Evolutionary conservation across 2,888 invertebrate species (phyloP).

Genomic region (Eupithecia abbreviata): DNA sequence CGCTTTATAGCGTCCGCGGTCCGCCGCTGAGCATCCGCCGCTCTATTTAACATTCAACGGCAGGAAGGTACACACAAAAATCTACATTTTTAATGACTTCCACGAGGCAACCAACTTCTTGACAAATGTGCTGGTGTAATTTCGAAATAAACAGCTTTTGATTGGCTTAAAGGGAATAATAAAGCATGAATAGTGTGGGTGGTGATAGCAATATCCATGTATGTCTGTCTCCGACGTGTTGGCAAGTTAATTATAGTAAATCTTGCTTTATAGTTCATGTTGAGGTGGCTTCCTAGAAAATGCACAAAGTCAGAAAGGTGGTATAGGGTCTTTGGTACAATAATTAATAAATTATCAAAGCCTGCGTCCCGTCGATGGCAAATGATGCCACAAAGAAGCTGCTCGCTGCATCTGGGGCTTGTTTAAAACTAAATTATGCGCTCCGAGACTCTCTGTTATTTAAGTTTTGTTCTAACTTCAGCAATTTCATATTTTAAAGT

Average conservation of each 20-base stretch:
- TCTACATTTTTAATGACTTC: conserved; percentile 54
- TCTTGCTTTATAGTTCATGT: background rate
- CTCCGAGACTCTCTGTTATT: conserved; percentile 34
- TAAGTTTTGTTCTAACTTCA: conserved; percentile 36
- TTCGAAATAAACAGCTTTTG: conserved; percentile 45
- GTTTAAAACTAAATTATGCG: conserved; percentile 46
- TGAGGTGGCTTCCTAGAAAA: background rate
- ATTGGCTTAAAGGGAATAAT: conserved; percentile 38
- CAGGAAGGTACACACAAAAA: conserved; percentile 49
- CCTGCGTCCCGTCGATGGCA: conserved; percentile 39
- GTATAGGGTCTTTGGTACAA: conserved; percentile 26
- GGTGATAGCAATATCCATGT: background rate
- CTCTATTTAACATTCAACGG: conserved; percentile 55
- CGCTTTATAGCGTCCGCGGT: conserved; percentile 51
- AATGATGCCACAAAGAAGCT: conserved; percentile 44
- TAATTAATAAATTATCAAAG: conserved; percentile 48
- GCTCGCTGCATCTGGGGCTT: conserved; percentile 43
- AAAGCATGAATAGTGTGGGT: conserved; percentile 16
- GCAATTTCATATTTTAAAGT: conserved; percentile 26
- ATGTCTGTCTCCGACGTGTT: background rate
- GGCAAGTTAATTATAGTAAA: conserved; percentile 2
- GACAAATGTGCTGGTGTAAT: conserved; percentile 48
- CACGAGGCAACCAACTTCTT: conserved; percentile 31
- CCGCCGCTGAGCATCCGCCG: conserved; percentile 43
- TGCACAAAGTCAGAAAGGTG: conserved; percentile 15